phyloP scores from a whole-genome alignment of 2,888 invertebrate species.

The Suillia variegata region DNA sequence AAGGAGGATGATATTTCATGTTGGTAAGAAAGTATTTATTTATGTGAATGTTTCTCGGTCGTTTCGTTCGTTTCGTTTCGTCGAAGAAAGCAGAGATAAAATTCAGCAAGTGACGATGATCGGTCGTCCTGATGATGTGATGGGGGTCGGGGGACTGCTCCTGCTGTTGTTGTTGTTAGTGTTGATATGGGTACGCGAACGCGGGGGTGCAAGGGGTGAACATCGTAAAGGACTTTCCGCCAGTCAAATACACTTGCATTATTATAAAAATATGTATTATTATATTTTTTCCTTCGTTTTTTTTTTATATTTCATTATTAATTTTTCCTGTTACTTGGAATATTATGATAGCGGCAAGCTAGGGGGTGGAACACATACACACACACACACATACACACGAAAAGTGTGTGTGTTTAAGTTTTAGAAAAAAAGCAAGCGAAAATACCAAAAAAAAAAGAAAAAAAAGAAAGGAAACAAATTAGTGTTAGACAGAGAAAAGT shows the following conservation, averaged over 20 bases:
- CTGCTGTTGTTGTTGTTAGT: no score
- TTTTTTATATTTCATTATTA: slow-evolving; percentile 46
- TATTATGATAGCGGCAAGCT: slow-evolving; percentile 38
- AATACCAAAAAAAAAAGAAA: neutral
- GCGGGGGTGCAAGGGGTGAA: neutral
- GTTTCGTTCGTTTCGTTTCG: no score
- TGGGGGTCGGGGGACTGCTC: neutral
- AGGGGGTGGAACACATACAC: slow-evolving; percentile 24
- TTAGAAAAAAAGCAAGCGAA: neutral
- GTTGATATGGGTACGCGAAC: neutral
- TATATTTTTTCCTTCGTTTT: neutral
- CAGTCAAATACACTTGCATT: slow-evolving; percentile 47
- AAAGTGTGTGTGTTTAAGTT: neutral
- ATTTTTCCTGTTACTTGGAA: slow-evolving; percentile 40
- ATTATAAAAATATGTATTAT: slow-evolving; percentile 40
- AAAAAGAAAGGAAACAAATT: neutral
- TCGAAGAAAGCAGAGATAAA: slow-evolving; percentile 25
- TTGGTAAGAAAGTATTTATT: neutral
- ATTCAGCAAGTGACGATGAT: slow-evolving; percentile 17
- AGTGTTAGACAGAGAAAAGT: slow-evolving; percentile 8
- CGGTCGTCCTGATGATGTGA: neutral
- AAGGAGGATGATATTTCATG: neutral
- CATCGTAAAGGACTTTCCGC: neutral
- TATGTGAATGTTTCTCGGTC: neutral
- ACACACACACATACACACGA: neutral